These are phyloP conservation scores for Rhopilema esculentum DNA, from an alignment of 30 jellyfish, hydroid and myxozoan species.

Conservation along the genomic window DNA sequence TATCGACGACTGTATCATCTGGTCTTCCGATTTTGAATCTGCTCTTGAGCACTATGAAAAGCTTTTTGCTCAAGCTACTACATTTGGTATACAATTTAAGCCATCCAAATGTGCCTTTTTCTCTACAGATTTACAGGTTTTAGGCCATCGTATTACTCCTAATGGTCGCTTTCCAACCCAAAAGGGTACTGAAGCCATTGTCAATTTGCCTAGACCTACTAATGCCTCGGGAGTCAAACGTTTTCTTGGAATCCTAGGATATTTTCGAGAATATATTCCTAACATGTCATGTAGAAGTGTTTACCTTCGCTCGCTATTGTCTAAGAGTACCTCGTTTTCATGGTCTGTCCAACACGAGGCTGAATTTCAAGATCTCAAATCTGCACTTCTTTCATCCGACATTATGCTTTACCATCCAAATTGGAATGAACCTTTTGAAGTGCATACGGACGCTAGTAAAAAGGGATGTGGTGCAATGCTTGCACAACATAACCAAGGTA, in stretches of 20 bases:
- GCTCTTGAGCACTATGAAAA: too few species aligned
- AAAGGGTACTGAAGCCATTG: slow-evolving; percentile 29
- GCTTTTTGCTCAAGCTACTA: too few species aligned
- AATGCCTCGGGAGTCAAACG: neutral
- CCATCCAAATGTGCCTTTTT: too few species aligned
- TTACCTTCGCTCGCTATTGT: slow-evolving; percentile 16
- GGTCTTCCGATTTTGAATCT: too few species aligned
- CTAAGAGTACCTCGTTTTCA: slow-evolving; percentile 3
- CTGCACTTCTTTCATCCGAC: slow-evolving; percentile 20
- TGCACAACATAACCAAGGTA: neutral
- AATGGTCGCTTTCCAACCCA: slow-evolving; percentile 44
- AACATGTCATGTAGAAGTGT: slow-evolving; percentile 2
- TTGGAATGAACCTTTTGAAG: slow-evolving; percentile 3
- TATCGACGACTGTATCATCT: slow-evolving; percentile 53
- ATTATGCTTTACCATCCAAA: too few species aligned
- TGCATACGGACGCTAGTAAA: slow-evolving; percentile 40
- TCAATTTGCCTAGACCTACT: neutral
- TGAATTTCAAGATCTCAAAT: slow-evolving; percentile 6
- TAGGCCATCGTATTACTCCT: too few species aligned
- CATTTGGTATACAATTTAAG: too few species aligned
- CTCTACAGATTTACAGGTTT: too few species aligned
- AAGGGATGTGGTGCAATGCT: slow-evolving; percentile 34
- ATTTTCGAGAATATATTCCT: slow-evolving; percentile 21
- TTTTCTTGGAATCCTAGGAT: slow-evolving; percentile 50
- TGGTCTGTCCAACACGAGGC: slow-evolving; percentile 38